A percentile compares a stretch with the other conserved stretches of the same genome.
Evolutionary conservation across 30 jellyfish, hydroid and myxozoan genomes (phyloP).

Genomic region (Aurelia aurita): DNA sequence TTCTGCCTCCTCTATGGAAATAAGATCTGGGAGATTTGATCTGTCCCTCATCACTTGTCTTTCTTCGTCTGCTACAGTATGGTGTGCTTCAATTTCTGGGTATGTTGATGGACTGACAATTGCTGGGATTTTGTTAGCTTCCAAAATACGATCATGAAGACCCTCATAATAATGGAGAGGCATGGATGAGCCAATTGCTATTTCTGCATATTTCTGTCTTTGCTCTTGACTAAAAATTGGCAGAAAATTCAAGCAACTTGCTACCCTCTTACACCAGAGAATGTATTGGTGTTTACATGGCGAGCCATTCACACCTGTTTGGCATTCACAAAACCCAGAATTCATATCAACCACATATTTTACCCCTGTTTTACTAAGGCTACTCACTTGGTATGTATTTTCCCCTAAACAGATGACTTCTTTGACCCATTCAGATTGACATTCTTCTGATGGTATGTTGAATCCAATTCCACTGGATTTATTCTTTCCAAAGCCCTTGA

Average conservation of each 20-base stretch:
- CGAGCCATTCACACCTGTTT: slow-evolving; percentile 30
- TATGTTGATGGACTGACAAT: too few species aligned
- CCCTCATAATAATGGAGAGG: slow-evolving; percentile 39
- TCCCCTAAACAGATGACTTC: background rate
- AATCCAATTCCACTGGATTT: background rate
- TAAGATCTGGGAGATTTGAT: background rate
- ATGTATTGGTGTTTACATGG: slow-evolving; percentile 58
- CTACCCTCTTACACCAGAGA: slow-evolving; percentile 11
- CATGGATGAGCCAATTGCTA: slow-evolving; percentile 19
- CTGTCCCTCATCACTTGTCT: background rate
- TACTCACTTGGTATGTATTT: background rate
- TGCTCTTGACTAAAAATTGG: slow-evolving; percentile 30
- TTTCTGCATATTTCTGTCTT: slow-evolving; percentile 24
- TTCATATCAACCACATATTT: slow-evolving; percentile 2
- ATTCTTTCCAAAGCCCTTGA: background rate
- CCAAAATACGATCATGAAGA: slow-evolving; percentile 2
- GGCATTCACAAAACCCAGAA: slow-evolving; percentile 17
- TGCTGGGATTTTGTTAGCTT: too few species aligned
- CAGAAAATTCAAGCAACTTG: slow-evolving; percentile 8
- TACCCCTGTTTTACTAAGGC: background rate
- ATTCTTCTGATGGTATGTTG: background rate
- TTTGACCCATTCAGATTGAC: background rate
- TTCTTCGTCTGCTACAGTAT: background rate
- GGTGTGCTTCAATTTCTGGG: background rate
- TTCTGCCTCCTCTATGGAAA: background rate